Conservation (phyloP, 1,140 invertebrate species). For the Globodera ellingtonae region DNA sequence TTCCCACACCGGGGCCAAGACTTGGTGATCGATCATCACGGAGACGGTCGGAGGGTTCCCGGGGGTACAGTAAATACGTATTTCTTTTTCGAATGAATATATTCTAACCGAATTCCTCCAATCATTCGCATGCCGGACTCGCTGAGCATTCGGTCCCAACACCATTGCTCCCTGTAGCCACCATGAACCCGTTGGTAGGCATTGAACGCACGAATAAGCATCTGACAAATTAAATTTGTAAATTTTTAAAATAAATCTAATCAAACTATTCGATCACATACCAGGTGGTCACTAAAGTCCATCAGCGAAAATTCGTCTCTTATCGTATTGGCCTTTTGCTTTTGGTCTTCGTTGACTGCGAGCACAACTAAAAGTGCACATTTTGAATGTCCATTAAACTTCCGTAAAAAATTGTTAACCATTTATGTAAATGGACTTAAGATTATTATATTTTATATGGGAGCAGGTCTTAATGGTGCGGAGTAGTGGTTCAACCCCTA, state of each 20-base stretch:
- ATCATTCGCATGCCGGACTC: constrained; percentile 85
- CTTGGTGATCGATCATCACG: too few species aligned
- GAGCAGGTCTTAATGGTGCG: too few species aligned
- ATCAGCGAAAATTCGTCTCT: constrained; percentile 76
- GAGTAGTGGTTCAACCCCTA: constrained; percentile 1
- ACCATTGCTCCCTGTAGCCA: constrained; percentile 75
- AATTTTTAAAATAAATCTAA: neutral
- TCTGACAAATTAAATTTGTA: constrained; percentile 38
- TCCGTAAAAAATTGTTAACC: neutral
- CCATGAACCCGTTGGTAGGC: constrained; percentile 66
- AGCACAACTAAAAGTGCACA: constrained; percentile 51
- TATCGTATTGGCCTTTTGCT: constrained; percentile 68
- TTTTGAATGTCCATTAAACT: too few species aligned
- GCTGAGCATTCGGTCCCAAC: constrained; percentile 79
- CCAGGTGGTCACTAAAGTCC: constrained; percentile 86
- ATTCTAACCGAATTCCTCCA: constrained; percentile 67
- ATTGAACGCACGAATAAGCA: constrained; percentile 81
- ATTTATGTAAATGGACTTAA: constrained; percentile 17
- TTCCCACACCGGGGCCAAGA: too few species aligned
- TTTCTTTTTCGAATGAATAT: neutral
- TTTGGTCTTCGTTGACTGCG: constrained; percentile 51
- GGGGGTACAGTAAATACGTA: neutral
- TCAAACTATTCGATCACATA: neutral
- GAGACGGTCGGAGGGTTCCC: too few species aligned
- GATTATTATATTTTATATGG: neutral